Evolutionary conservation across 2,797 vertebrate genomes (phyloP), one percentile per base, ranked within the genome.

Genomic region (Syncerus caffer): DNA sequence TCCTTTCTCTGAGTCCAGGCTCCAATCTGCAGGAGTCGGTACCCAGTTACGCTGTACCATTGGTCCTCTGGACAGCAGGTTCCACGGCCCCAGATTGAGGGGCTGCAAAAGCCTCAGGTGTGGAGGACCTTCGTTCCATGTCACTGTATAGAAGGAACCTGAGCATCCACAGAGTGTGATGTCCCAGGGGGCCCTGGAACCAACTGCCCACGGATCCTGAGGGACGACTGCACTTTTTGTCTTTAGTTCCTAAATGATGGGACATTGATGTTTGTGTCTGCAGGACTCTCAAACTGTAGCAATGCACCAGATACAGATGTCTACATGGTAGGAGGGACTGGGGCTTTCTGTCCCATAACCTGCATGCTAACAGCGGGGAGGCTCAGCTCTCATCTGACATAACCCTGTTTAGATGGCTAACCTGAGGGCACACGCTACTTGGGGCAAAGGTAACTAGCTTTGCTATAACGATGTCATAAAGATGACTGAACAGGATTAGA

Each of bases 21-120:
- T 10, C 82, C 50, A 6, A 0, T 16, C 50, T 31, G 27, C 9
- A 45, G 34, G 1, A 55, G 45, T 11, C 17, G 2, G 3, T 3
- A 17, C 12, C 10, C 7, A 86, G 42, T 53, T 67, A 17, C 2
- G 7, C 21, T 16, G 21, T 38, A 6, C 21, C 34, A 8, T 10
- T 9, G 21, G 51, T 38, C 13, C 13, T 25, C n/a, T 10, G n/a
- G 23, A 55, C 31, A 38, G 7, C 4, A 5, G 21, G n/a, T 15
- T 55, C 80, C n/a, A n/a, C n/a, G 2, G 6, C n/a, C 51, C 51
- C 0, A 0, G n/a, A 83, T 83, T 38, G 21, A 38, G 51, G 21
- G 51, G 51, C 23, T 0, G 1, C 6, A 34, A 14, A 27, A 38
- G 13, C 21, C 14, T 14, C 2, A 2, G 51, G 34, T 57, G 15